Evolutionary conservation across 2,113 vertebrate species (phyloP).

Genomic region (Nanorana parkeri): DNA sequence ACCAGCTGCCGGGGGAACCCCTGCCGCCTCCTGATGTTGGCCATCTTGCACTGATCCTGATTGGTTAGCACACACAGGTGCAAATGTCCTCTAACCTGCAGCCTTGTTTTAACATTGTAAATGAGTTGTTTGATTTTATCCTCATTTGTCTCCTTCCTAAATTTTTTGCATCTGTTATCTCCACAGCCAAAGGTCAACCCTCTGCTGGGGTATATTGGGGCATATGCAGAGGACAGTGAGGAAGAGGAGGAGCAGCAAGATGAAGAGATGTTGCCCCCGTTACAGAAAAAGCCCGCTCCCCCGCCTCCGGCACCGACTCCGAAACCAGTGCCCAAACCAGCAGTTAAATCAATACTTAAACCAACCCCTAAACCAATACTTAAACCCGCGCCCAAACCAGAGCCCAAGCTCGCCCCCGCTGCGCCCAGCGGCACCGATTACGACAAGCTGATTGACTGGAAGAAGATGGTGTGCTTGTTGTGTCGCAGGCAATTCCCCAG

Average conservation of each 20-base stretch:
- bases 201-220: conserved; percentile 88
- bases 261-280: conserved; percentile 69
- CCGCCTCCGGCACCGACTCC: conserved; percentile 62
- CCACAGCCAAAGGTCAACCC: conserved; percentile 89
- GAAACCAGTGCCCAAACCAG: background rate
- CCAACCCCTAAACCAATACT: no score
- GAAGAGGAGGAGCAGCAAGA: conserved; percentile 93
- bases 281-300: conserved; percentile 57
- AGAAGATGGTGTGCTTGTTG: conserved; percentile 87
- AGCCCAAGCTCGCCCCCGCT: background rate
- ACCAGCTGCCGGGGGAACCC: no score
- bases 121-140: no score
- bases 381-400: background rate
- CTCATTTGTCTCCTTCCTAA: background rate
- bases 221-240: conserved; percentile 94
- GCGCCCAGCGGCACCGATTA: conserved; percentile 67
- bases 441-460: conserved; percentile 86
- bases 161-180: background rate
- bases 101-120: background rate
- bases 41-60: no score
- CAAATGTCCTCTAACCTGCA: background rate
- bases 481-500: conserved; percentile 90
- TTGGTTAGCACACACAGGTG: no score
- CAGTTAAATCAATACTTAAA: no score
- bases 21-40: no score